Conservation (phyloP, 2,797 vertebrate genomes). For the Anisognathus igniventris region DNA sequence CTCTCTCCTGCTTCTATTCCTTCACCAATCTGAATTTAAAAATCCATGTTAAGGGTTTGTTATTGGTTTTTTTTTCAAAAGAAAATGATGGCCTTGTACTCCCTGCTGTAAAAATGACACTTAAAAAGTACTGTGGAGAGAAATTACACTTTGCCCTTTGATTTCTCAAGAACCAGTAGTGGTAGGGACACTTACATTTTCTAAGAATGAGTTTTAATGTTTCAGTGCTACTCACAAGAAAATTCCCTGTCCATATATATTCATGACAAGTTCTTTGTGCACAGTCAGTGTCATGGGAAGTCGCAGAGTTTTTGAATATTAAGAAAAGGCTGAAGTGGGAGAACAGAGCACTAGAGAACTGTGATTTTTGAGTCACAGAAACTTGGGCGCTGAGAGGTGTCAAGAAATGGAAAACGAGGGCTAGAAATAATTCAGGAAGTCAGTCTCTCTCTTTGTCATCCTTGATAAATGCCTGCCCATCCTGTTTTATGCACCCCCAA, state of each 20-base stretch:
- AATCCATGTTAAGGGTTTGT: not conserved
- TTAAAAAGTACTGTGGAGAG: not conserved
- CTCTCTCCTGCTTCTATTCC: not conserved
- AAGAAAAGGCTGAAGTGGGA: not conserved
- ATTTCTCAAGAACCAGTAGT: not conserved
- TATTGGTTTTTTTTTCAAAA: not conserved
- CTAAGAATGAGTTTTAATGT: not conserved
- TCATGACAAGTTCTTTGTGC: not conserved
- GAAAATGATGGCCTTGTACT: not conserved
- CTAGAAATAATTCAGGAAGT: not conserved
- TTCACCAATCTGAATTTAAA: not conserved
- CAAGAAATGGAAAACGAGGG: not conserved
- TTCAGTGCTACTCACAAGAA: not conserved
- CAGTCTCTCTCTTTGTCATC: not conserved
- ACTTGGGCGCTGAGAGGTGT: not conserved
- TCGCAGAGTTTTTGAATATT: not conserved
- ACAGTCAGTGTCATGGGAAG: not conserved
- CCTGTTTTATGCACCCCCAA: not conserved
- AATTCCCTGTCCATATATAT: constrained; percentile 4
- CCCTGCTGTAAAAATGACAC: not conserved
- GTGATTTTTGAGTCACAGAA: not conserved
- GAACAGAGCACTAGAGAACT: not conserved
- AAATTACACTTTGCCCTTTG: constrained; percentile 17
- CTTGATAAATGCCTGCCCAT: not conserved
- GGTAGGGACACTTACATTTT: not conserved